Evolutionary conservation across 2,797 vertebrate genomes (phyloP), one percentile per base, ranked within the genome.

Genomic region (Gorsachius magnificus): DNA sequence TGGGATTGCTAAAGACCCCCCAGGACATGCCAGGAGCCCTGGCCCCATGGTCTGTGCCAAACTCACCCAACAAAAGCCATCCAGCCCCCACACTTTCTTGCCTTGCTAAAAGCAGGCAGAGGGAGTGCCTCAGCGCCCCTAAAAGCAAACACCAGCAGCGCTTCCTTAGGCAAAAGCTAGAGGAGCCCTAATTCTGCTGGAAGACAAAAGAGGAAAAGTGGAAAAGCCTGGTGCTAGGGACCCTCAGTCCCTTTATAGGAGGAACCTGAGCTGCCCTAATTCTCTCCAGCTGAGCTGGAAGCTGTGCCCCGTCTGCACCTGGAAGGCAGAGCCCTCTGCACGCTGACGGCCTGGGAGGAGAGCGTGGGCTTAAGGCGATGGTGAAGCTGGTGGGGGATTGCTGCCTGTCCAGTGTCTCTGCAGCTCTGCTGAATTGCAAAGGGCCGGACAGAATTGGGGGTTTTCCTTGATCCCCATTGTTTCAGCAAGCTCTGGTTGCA

Each of bases 191-290:
- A 57, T 9, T 58, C 77, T 46, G 2, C 16, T 19, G 0, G 8
- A 61, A 87, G 24, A 10, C 6, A 51, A 51, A 11, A 35, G 5
- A 48, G 3, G 7, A 31, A 33, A 83, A 46, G 2, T 5, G 0
- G 14, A 53, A 71, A 81, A 72, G 0, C 3, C 5, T 3, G 2
- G 3, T 20, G 0, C 0, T 7, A 1, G 2, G 0, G 12, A 7
- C 38, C 14, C 24, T 79, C 41, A 21, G 53, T 29, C 43, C 46
- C 45, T 94, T 80, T 74, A 68, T 10, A 78, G 71, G 51, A 65
- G 56, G 93, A 63, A 38, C 4, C 56, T 85, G 90, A 95, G 74
- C 66, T 70, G 66, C 28, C 31, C 33, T 82, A 86, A 95, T 93
- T 90, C 71, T 41, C 61, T 77, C 17, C 92, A 93, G 64, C 53